phyloP scores from a whole-genome alignment of 30 jellyfish, hydroid and myxozoan species.

The Pelagia noctiluca region DNA sequence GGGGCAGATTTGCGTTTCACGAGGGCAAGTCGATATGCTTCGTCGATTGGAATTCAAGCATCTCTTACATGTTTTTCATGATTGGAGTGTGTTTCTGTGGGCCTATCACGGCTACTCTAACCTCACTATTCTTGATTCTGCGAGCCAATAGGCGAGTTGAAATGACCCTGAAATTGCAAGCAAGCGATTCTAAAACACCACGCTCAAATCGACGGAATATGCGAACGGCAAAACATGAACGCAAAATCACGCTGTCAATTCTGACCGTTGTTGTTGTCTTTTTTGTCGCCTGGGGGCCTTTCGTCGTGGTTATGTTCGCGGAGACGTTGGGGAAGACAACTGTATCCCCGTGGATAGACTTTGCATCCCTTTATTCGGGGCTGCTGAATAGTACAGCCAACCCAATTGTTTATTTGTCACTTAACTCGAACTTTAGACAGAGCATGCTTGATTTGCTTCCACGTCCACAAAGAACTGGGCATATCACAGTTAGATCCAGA shows the following conservation, averaged over 20 bases:
- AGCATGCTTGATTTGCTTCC: too few relatives aligned
- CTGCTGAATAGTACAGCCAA: conserved; percentile 65
- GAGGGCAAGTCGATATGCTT: conserved; percentile 62
- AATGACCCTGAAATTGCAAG: neutral
- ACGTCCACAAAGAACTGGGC: too few relatives aligned
- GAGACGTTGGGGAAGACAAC: neutral
- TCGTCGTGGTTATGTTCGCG: conserved; percentile 59
- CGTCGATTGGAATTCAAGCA: conserved; percentile 68
- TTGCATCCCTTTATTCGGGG: conserved; percentile 31
- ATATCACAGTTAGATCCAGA: too few relatives aligned
- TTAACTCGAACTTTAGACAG: conserved; percentile 47
- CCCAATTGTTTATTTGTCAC: conserved; percentile 53
- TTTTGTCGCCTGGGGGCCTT: conserved; percentile 69
- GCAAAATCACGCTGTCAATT: conserved; percentile 20
- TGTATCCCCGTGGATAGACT: conserved; percentile 36
- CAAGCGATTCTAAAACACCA: neutral
- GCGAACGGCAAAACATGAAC: neutral
- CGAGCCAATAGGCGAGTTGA: conserved; percentile 18
- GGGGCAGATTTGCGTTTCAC: conserved; percentile 67
- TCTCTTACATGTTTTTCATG: conserved; percentile 73
- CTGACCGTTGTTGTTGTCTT: conserved; percentile 12
- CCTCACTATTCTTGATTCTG: conserved; percentile 38
- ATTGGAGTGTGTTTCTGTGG: conserved; percentile 72
- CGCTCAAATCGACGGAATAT: neutral
- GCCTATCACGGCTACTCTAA: conserved; percentile 74